Evolutionary conservation across 2,888 invertebrate genomes (phyloP).

Genomic region (Caenorhabditis becei): DNA sequence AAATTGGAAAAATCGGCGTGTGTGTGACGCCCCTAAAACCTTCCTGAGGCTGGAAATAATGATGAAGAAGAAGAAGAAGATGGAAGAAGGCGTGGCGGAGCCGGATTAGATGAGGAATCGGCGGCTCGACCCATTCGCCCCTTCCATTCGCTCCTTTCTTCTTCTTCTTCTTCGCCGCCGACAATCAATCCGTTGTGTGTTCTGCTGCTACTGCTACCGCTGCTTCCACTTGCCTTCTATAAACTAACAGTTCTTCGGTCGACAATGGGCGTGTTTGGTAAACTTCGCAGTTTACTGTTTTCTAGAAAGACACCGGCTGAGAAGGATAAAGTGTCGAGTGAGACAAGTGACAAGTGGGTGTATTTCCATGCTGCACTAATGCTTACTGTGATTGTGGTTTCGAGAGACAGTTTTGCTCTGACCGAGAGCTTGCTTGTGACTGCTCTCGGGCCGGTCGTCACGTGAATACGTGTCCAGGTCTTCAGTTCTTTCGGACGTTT

Average conservation of each 20-base stretch:
- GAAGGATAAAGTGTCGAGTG: constrained; percentile 11
- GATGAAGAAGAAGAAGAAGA: constrained; percentile 22
- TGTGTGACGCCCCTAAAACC: constrained; percentile 12
- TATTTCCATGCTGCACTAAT: neutral
- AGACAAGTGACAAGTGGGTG: constrained; percentile 28
- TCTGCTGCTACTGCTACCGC: neutral
- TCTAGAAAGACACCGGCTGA: constrained; percentile 19
- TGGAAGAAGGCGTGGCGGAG: constrained; percentile 26
- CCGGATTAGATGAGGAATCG: constrained; percentile 41
- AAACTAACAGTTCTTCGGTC: neutral
- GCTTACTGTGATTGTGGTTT: neutral
- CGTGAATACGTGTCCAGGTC: neutral
- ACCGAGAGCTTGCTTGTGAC: neutral
- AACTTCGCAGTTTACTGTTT: constrained; percentile 14
- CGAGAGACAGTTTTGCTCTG: neutral
- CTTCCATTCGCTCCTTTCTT: constrained; percentile 10
- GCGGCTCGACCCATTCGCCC: constrained; percentile 30
- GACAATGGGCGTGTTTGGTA: constrained; percentile 22
- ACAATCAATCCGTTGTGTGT: constrained; percentile 3
- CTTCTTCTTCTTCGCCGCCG: constrained; percentile 11
- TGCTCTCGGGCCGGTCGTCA: neutral
- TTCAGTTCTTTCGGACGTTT: too few species aligned
- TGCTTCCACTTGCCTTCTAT: neutral
- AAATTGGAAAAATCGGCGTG: constrained; percentile 49
- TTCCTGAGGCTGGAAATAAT: constrained; percentile 39